A percentile compares a stretch with the other conserved stretches of the same genome.
phyloP scores from a whole-genome alignment of 1,140 invertebrate species.

The Drosophila albomicans region DNA sequence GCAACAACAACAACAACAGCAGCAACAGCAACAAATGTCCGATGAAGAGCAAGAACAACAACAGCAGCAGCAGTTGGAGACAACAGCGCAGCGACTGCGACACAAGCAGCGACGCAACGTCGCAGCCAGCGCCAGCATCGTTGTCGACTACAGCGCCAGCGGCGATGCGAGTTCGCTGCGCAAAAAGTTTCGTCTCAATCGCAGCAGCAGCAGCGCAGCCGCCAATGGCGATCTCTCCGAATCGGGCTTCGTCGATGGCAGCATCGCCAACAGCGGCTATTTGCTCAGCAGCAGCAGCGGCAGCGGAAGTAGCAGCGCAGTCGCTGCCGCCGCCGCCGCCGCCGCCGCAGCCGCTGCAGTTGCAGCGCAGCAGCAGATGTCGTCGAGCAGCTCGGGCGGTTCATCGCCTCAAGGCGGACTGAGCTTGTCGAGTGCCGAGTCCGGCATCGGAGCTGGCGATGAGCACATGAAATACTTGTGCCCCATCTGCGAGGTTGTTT shows the following conservation, averaged over 20 bases:
- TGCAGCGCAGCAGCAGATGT: slow-evolving; percentile 27
- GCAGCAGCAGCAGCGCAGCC: slow-evolving; percentile 53
- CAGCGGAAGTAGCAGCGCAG: background rate
- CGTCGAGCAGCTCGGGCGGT: slow-evolving; percentile 58
- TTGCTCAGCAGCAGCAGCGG: slow-evolving; percentile 49
- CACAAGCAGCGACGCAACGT: slow-evolving; percentile 74
- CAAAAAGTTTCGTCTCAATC: slow-evolving; percentile 81
- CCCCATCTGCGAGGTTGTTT: slow-evolving; percentile 88
- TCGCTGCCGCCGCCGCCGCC: background rate
- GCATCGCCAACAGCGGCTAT: slow-evolving; percentile 64
- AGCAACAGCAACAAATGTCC: slow-evolving; percentile 17
- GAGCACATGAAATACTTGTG: slow-evolving; percentile 86
- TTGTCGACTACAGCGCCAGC: slow-evolving; percentile 65
- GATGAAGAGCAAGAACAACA: slow-evolving; percentile 50
- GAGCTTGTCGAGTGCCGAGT: slow-evolving; percentile 76
- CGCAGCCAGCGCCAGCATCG: slow-evolving; percentile 72
- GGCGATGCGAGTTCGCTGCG: slow-evolving; percentile 77
- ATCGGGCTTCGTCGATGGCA: slow-evolving; percentile 79
- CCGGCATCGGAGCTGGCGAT: slow-evolving; percentile 72
- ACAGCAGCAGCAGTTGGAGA: slow-evolving; percentile 38
- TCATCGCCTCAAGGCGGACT: slow-evolving; percentile 67
- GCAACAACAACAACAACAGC: slow-evolving; percentile 56
- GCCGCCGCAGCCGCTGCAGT: background rate
- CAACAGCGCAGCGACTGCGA: slow-evolving; percentile 43
- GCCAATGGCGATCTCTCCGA: slow-evolving; percentile 57